phyloP scores from a whole-genome alignment of 2,797 vertebrate species.

The Propithecus perrieri region DNA sequence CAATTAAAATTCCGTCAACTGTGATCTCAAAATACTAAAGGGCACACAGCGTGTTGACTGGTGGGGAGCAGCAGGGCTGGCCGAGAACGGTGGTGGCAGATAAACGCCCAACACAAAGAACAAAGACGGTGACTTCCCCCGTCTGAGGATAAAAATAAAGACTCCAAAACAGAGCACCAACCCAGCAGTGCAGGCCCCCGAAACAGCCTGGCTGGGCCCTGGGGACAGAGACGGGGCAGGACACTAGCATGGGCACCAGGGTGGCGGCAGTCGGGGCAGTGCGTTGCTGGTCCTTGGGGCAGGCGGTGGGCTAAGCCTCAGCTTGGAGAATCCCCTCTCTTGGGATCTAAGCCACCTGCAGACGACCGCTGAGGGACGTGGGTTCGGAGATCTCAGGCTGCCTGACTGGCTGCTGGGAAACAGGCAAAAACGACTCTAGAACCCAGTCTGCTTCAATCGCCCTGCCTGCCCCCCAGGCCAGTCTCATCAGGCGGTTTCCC shows the following conservation, averaged over 20 bases:
- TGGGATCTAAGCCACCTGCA: neutral
- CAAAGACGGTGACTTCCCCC: neutral
- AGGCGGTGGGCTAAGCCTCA: neutral
- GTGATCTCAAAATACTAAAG: slow-evolving; percentile 25
- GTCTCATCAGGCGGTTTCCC: neutral
- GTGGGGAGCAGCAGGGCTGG: neutral
- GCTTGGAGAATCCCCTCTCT: neutral
- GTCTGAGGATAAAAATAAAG: neutral
- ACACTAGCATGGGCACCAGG: rapidly evolving
- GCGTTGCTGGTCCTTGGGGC: no score
- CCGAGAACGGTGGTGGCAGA: neutral
- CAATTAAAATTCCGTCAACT: slow-evolving; percentile 68
- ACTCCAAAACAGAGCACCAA: neutral
- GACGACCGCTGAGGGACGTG: neutral
- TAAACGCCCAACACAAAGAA: neutral
- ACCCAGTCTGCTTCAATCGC: neutral
- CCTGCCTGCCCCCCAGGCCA: neutral
- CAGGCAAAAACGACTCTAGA: neutral
- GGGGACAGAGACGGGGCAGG: neutral
- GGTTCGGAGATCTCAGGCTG: neutral
- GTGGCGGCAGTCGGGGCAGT: no score
- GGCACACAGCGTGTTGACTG: neutral
- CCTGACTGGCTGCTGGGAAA: neutral
- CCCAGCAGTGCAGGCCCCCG: neutral
- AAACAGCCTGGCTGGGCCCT: neutral